Conservation (phyloP, 2,888 invertebrate species). For the Siphonodentalium dalli region DNA sequence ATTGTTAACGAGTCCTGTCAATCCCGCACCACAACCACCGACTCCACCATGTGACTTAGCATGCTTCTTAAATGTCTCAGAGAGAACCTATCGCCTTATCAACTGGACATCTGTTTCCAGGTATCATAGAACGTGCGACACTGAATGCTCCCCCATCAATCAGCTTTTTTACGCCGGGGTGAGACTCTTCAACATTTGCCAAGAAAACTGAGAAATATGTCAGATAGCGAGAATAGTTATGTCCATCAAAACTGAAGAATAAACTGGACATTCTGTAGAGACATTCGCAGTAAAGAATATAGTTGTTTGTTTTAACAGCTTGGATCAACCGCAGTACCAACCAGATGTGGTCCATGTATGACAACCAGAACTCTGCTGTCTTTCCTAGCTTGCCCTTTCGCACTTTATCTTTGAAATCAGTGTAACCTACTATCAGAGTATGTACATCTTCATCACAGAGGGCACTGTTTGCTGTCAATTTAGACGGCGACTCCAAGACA, state of each 20-base stretch:
- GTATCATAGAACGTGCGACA: constrained; percentile 22
- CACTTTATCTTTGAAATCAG: too few relatives aligned
- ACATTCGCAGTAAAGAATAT: constrained; percentile 8
- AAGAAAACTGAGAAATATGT: constrained; percentile 21
- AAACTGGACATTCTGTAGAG: constrained; percentile 6
- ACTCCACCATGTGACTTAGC: constrained; percentile 22
- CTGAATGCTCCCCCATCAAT: constrained; percentile 17
- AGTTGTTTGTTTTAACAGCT: constrained; percentile 18
- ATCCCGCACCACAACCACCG: constrained; percentile 19
- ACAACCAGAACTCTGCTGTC: constrained; percentile 18
- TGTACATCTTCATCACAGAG: too few relatives aligned
- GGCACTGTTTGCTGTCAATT: too few relatives aligned
- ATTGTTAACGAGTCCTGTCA: constrained; percentile 15
- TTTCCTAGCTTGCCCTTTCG: too few relatives aligned
- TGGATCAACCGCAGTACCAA: constrained; percentile 5
- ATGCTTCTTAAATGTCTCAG: constrained; percentile 26
- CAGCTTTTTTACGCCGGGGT: constrained; percentile 21
- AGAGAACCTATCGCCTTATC: constrained; percentile 31
- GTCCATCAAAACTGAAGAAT: constrained; percentile 26
- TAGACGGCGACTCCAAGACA: too few relatives aligned
- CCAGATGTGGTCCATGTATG: constrained; percentile 19
- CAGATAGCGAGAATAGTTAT: constrained; percentile 23
- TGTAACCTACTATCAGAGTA: too few relatives aligned
- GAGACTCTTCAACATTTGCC: constrained; percentile 20
- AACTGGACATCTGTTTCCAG: constrained; percentile 24